Base-by-base conservation (phyloP, 2,888 invertebrate species). In the Frankliniella fusca region DNA sequence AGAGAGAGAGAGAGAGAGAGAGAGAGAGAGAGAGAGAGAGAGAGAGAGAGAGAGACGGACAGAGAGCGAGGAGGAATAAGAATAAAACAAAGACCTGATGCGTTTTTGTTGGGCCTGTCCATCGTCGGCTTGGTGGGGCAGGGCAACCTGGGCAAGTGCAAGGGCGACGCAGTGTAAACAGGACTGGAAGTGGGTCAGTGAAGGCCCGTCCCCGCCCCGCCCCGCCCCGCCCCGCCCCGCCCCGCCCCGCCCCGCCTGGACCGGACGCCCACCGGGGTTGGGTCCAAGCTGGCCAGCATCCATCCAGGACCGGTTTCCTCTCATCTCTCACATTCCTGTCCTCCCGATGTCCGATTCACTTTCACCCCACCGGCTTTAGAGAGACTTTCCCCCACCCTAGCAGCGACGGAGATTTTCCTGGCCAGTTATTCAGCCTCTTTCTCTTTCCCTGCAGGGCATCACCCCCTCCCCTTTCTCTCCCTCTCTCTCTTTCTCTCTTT, bases 311-410 rank as follows among this genome's bases (percentile, higher is more conserved):
- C 70, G 70, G 70, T 76, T 76, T 76, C 70, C 70, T 76, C 70
- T 76, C 70, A 23, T 76, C 70, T 76, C 70, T 76, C 70, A 76
- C 70, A 76, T 76, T 76, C 70, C 70, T 27, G 70, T n/a, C 70
- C 12, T 76, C 70, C 70, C 70, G 70, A 76, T 76, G 70, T 76
- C 70, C 70, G 70, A 76, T 76, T 76, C 70, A 76, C 70, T 76
- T 76, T 76, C 70, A 76, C 70, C 70, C 70, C 70, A n/a, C n/a
- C 54, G 54, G 12, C 15, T 2, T 18, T n/a, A n/a, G 61, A 61
- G 61, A 18, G 61, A 61, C 61, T 70, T 70, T 70, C 70, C 70
- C 70, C 27, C 38, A 3, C 38, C 38, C 38, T 38, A 38, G 38
- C 38, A 38, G 38, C 38, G 38, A 2, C 38, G 5, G 38, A 38